Evolutionary conservation across 2,888 invertebrate genomes (phyloP), one percentile per base, ranked within the genome.

Genomic region (Artemia sinica): DNA sequence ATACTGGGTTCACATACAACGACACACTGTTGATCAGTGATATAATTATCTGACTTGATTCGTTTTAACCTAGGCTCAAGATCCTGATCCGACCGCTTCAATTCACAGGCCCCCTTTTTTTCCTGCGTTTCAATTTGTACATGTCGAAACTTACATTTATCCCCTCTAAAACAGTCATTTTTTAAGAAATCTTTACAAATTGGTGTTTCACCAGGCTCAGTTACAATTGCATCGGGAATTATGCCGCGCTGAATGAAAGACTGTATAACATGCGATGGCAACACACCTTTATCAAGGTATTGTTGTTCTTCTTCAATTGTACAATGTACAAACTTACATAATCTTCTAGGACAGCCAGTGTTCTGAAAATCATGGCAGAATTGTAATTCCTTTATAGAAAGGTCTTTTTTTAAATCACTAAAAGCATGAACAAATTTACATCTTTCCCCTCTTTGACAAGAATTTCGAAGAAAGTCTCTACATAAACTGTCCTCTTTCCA

Each of bases 301-400:
- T 85, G 84, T 72, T 82, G 82, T 75, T 89, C 88, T 73, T 86
- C 86, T 74, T 85, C 84, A 18, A 86, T 81, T 0, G 85, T 82
- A 74, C 88, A 88, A 77, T 90, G 89, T 65, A 88, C 81, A 76
- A 88, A 89, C 74, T 85, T 85, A 75, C 88, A 89, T 70, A 84
- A 85, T 6, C 82, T 81, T 74, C 89, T 82, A n/a, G 82, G 81
- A 75, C 89, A 89, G 71, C 85, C 82, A 65, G 83, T 84, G 76
- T 89, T 89, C 78, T 89, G 89, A 73, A 77, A 82, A 74, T 83
- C 82, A 74, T 82, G 82, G 75, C 82, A 82, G 75, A 82, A 83
- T 52, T 72, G 71, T 41, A 74, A 69, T 13, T 66, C 70, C 18
- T 58, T 58, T 9, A 8, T 18, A 58, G 58, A 14, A n/a, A 58